Base-by-base conservation (phyloP, 2,888 invertebrate species). In the Acronicta aceris region DNA sequence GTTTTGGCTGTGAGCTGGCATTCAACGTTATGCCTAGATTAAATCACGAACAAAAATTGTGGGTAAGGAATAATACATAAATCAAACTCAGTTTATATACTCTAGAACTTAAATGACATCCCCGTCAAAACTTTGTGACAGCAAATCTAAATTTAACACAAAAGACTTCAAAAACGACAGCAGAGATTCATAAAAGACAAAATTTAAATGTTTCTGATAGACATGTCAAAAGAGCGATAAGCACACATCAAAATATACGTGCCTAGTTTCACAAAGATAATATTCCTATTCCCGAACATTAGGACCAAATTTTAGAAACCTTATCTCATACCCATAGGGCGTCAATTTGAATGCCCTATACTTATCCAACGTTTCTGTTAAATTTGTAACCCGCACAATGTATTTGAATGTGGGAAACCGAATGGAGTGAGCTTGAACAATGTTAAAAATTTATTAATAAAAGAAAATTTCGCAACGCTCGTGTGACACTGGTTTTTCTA, bases 381-480 rank as follows among this genome's bases (percentile, higher is more conserved):
- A 67, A 47, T 40, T 81, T 65, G 81, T 72, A 63, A 76, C 65
- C 55, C 42, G 52, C 59, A 81, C 78, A 82, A 81, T 84, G 80
- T 82, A 72, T 77, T 71, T 72, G 74, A 79, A 74, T 81, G 81
- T 86, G 82, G 75, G 83, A 84, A 83, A 82, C 76, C 60, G 65
- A 79, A 73, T 71, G 64, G 55, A 61, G 64, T 52, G 59, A 60
- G 54, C 49, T n/a, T 49, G 59, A 78, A 86, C 82, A 84, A 83
- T 83, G 79, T 73, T 74, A 65, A 60, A 76, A 75, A 79, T 73
- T 74, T 83, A 81, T 81, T 79, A 81, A 80, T 77, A 76, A 78
- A 74, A 76, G 75, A 71, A 72, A 80, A 81, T 84, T 84, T 83
- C 74, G 71, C 79, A 86, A 84, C 63, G 42, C 48, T 60, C 69